Conservation (phyloP, 2,797 vertebrate genomes). For the Avahi laniger region DNA sequence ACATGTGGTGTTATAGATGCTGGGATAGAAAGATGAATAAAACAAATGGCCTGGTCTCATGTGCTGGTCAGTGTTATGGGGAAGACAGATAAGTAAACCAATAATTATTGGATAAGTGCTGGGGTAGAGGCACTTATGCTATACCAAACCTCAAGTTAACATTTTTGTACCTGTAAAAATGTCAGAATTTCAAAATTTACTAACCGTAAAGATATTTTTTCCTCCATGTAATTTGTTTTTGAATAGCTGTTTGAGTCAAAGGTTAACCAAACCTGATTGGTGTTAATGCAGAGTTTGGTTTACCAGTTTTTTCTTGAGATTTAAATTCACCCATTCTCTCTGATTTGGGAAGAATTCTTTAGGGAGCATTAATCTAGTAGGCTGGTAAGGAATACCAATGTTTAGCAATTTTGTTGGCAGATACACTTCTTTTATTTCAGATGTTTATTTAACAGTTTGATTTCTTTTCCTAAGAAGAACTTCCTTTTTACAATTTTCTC, state of each 20-base stretch:
- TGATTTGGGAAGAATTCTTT: conserved; percentile 12
- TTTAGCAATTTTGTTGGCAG: conserved; percentile 13
- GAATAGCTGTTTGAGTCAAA: neutral
- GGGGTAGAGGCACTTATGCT: neutral
- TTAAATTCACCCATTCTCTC: conserved; percentile 5
- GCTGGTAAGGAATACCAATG: neutral
- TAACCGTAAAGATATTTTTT: neutral
- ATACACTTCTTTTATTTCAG: neutral
- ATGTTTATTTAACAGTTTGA: neutral
- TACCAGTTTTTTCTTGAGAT: neutral
- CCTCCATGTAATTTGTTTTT: neutral
- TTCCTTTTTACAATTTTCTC: neutral
- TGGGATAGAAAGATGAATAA: conserved; percentile 39
- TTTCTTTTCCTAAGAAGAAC: conserved; percentile 35
- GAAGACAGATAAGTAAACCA: conserved; percentile 3
- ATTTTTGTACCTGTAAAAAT: neutral
- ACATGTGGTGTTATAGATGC: neutral
- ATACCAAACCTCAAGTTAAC: neutral
- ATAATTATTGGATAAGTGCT: neutral
- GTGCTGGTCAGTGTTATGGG: neutral
- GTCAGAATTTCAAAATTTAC: neutral
- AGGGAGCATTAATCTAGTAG: conserved; percentile 24
- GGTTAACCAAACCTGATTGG: neutral
- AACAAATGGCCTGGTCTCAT: neutral
- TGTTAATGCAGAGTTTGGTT: neutral